phyloP scores from a whole-genome alignment of 2,113 vertebrate species.

The Alectura lathami region DNA sequence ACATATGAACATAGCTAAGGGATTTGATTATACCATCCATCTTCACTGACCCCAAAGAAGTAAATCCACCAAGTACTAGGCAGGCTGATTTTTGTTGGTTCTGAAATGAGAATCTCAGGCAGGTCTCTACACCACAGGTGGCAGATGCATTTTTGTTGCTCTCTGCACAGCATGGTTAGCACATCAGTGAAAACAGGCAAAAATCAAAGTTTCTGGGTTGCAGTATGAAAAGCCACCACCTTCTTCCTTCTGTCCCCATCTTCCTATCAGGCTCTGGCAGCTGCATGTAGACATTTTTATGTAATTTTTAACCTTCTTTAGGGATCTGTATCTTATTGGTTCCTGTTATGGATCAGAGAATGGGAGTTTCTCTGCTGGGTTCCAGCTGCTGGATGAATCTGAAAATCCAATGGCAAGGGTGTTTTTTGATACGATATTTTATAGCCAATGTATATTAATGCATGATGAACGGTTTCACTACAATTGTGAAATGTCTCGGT shows the following conservation, averaged over 20 bases:
- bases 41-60: not conserved
- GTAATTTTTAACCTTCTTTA: not conserved
- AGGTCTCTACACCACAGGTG: not conserved
- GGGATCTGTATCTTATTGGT: not conserved
- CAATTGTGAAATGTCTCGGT: not conserved
- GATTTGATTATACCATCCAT: rapidly evolving
- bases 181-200: not conserved
- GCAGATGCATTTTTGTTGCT: not conserved
- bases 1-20: not conserved
- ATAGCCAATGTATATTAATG: not conserved
- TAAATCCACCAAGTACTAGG: not conserved
- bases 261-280: not conserved
- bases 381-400: not conserved
- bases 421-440: not conserved
- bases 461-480: not conserved
- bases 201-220: not conserved
- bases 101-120: not conserved
- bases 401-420: not conserved
- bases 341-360: not conserved
- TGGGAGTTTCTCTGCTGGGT: not conserved
- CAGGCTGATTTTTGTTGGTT: not conserved
- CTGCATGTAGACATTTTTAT: not conserved
- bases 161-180: not conserved
- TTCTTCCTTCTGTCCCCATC: not conserved
- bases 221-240: not conserved